Evolutionary conservation across 2,113 vertebrate genomes (phyloP).

Genomic region (Calonectris borealis): DNA sequence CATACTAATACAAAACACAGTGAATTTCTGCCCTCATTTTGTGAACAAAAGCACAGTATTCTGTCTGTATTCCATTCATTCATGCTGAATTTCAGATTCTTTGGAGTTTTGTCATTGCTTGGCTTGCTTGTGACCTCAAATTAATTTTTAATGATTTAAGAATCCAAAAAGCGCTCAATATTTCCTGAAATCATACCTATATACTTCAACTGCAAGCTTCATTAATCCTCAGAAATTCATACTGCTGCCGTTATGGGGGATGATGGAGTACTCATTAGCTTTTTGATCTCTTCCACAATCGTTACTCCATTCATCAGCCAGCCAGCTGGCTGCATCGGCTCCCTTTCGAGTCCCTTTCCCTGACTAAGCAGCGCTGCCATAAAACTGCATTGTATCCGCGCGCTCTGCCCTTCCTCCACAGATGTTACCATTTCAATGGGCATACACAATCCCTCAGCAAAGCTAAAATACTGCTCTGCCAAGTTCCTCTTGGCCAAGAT

Average conservation of each 20-base stretch:
- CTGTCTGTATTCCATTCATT: background rate
- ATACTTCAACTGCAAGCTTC: background rate
- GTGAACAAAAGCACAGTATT: background rate
- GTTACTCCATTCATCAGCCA: background rate
- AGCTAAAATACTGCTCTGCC: constrained; percentile 42
- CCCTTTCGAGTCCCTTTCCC: constrained; percentile 49
- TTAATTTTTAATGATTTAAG: background rate
- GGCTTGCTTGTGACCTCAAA: background rate
- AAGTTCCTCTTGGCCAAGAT: constrained; percentile 62
- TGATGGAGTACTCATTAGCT: background rate
- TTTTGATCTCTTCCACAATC: constrained; percentile 18
- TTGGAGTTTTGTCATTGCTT: background rate
- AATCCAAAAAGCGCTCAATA: background rate
- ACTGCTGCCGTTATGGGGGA: background rate
- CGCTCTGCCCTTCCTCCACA: constrained; percentile 65
- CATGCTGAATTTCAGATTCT: background rate
- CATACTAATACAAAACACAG: background rate
- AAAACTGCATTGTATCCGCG: constrained; percentile 26
- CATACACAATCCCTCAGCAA: constrained; percentile 40
- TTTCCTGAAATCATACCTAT: background rate
- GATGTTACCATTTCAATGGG: constrained; percentile 48
- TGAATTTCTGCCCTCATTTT: background rate
- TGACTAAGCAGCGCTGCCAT: constrained; percentile 54
- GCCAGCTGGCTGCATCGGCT: constrained; percentile 43
- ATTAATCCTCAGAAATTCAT: background rate